Evolutionary conservation across 1,140 invertebrate genomes (phyloP), one percentile per base, ranked within the genome.

Genomic region (Battus philenor): DNA sequence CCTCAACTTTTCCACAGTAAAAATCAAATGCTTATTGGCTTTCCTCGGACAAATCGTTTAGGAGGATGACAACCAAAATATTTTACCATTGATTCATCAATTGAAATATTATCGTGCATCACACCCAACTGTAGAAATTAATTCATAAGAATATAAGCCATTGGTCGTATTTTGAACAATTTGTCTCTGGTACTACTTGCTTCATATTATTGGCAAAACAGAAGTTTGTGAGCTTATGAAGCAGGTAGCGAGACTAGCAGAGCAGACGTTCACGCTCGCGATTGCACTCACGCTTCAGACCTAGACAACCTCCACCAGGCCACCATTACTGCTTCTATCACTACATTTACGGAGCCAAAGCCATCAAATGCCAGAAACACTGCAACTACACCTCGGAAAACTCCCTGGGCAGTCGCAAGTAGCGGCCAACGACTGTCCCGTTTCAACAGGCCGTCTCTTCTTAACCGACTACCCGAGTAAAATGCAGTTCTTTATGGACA

Each of bases 1-100:
- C 20, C 20, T 41, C 36, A 10, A 59, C 51, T 54, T 68, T 69
- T 49, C 67, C 68, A 58, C 68, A 67, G 58, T 73, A 69, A 41
- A 71, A 9, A 47, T 79, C 63, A 47, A 72, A 22, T 8, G 20
- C 20, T 3, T 22, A 22, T 8, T 8, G 20, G 20, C 8, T 22
- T 22, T 22, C 20, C 20, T 22, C 8, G 3, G 3, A 22, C 8
- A 8, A 22, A 22, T 22, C 8, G 20, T 4, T 22, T 22, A 22
- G 20, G 3, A 4, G 20, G 3, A 22, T 22, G 8, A 22, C 8
- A 8, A 4, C 20, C 20, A 22, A 22, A 22, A 22, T 22, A 22
- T 22, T 22, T 3, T 22, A 22, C 8, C 20, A 22, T 22, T 8
- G 20, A 22, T 22, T 22, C 20, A 22, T 22, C 20, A 4, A 22